Percentiles rank a stretch among this genome's conserved stretches.
Evolutionary conservation across 2,888 invertebrate genomes (phyloP).

Genomic region (Melanostoma mellinum): DNA sequence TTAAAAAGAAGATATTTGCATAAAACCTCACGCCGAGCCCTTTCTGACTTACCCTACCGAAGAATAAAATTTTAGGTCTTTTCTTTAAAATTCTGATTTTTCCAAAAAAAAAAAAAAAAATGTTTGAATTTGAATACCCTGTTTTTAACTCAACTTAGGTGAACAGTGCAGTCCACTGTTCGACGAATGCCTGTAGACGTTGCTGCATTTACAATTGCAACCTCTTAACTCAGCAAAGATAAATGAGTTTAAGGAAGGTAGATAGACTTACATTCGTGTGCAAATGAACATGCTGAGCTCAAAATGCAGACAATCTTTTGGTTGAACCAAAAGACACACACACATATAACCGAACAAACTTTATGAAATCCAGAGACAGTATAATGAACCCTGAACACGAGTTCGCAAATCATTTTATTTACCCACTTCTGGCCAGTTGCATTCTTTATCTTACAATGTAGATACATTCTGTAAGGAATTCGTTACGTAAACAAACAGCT

Average conservation of each 20-base stretch:
- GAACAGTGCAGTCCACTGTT: slow-evolving; percentile 39
- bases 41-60: too few species aligned
- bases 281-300: background rate
- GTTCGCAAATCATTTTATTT: slow-evolving; percentile 57
- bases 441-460: slow-evolving; percentile 29
- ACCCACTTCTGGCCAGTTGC: slow-evolving; percentile 16
- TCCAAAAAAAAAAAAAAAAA: background rate
- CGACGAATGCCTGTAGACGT: slow-evolving; percentile 24
- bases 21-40: too few species aligned
- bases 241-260: slow-evolving; percentile 35
- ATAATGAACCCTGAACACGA: slow-evolving; percentile 51
- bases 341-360: background rate
- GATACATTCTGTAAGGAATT: slow-evolving; percentile 17
- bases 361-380: background rate
- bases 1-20: too few species aligned
- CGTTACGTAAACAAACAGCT: slow-evolving; percentile 45
- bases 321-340: background rate
- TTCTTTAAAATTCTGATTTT: too few species aligned
- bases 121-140: background rate
- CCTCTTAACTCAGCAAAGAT: slow-evolving; percentile 36
- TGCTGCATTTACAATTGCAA: slow-evolving; percentile 37
- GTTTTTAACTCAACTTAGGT: background rate
- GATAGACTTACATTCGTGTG: background rate
- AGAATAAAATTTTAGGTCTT: too few species aligned
- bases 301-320: slow-evolving; percentile 15